Base-by-base conservation (phyloP, 1,140 invertebrate species). In the Harpegnathos saltator region DNA sequence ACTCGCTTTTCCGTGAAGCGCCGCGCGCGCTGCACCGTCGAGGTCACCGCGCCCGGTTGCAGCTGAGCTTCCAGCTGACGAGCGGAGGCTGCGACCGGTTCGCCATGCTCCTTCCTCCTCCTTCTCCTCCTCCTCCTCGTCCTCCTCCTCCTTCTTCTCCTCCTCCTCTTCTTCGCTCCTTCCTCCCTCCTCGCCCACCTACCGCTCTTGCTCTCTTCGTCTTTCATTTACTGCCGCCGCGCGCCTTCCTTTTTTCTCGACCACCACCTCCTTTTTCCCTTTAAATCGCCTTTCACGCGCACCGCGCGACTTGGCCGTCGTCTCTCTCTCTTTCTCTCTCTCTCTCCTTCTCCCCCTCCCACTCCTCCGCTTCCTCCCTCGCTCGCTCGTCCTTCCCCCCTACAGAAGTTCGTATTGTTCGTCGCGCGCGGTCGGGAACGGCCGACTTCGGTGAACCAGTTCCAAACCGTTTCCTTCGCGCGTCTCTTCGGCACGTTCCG, bases 41-140 rank as follows among this genome's bases (percentile, higher is more conserved):
- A 89, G 88, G 84, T 89, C 88, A 89, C 84, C 88, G 88, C 88
- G 88, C 84, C 88, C 87, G 88, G 88, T 50, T 86, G 84, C 89
- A 91, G 90, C 89, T 91, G 90, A 90, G 89, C 75, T 85, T 86
- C 87, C 90, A 92, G 91, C 91, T 92, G 91, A 91, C 89, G 91
- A 91, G 83, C 77, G 85, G 88, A 88, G 84, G 84, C 85, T 90
- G 89, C 89, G 88, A 92, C 91, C 91, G 86, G 91, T 91, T 92
- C 90, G 85, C 89, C 86, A 87, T 91, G 78, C 89, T 83, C 84
- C 71, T 91, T 91, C 87, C 68, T 83, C 85, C 63, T 69, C 80
- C 54, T 19, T 50, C 68, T 54, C 17, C 24, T n/a, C 71, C 90
- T 91, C 87, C 68, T 83, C 85, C 63, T 69, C 80, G 48, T 19